Evolutionary conservation across 2,113 vertebrate species (phyloP).

Genomic region (Oenanthe melanoleuca): DNA sequence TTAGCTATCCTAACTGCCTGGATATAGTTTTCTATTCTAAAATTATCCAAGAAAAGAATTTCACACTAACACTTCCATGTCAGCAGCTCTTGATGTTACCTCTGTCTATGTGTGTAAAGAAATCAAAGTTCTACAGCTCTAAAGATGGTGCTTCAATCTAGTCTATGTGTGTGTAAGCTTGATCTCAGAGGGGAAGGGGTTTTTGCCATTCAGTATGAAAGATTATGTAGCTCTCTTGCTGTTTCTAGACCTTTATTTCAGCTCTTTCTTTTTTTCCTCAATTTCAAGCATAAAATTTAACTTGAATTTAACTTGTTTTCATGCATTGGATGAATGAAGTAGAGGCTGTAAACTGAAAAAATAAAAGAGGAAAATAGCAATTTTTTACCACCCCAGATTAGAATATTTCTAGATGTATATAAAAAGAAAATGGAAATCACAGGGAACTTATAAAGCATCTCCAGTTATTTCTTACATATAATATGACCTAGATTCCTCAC

Average conservation of each 20-base stretch:
- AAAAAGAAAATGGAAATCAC: background rate
- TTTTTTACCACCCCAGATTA: background rate
- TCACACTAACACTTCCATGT: background rate
- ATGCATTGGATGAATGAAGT: background rate
- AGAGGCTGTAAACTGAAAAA: background rate
- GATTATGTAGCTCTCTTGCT: rapidly evolving
- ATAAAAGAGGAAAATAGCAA: background rate
- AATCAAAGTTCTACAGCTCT: background rate
- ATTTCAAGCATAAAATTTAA: background rate
- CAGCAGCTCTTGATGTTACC: background rate
- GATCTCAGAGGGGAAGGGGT: background rate
- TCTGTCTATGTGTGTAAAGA: background rate
- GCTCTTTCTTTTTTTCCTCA: background rate
- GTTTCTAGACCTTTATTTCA: background rate
- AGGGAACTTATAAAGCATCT: background rate
- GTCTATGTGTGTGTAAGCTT: background rate
- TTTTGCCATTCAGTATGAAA: background rate
- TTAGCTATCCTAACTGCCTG: background rate
- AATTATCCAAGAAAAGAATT: background rate
- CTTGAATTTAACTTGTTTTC: background rate
- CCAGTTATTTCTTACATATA: background rate
- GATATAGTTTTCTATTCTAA: background rate
- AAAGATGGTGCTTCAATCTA: background rate
- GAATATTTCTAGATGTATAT: background rate
- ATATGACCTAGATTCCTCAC: background rate